Evolutionary conservation across 1,140 invertebrate species (phyloP), one percentile per base, ranked within the genome.

Genomic region (Drosophila lowei): DNA sequence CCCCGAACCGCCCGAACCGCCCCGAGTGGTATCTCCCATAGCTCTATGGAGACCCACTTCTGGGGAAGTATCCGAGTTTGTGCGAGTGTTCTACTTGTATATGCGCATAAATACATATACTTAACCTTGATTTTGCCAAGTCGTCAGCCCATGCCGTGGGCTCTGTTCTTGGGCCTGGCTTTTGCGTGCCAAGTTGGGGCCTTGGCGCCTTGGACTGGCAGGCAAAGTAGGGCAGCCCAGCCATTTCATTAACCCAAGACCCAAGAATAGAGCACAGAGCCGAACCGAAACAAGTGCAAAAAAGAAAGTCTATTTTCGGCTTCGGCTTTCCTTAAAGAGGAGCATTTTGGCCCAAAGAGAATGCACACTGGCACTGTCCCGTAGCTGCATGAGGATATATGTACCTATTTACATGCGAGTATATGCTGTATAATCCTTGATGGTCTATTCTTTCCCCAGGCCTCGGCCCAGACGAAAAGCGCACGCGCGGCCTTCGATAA

Each of bases 91-190:
- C 58, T 60, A 50, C 47, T 63, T 79, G 43, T 58, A 55, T 81
- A 77, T 81, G 57, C 46, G 64, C 61, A 78, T 84, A 83, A 74
- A 67, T 74, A 70, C 80, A 83, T 83, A 85, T 79, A 78, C 79
- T 83, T 83, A 83, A 76, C 79, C 79, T 83, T 83, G 79, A 83
- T 83, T 83, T 67, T 75, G 79, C 58, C 76, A 75, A 79, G 61
- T 75, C 79, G 61, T 59, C 49, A 64, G 75, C 23, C 34, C 34
- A 34, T 23, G 53, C 53, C 48, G 43, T 11, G 30, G 34, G 30
- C 30, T 11, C 34, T 4, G 11, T 13, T 11, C 34, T 38, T 38
- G 34, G 34, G 54, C 62, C 66, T 68, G 66, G 42, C 63, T 68
- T 68, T 68, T 68, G 66, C 66, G 57, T 72, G 70, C 70, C 70